These are phyloP conservation scores for Muscicapa adusta DNA, from an alignment of 2,113 vertebrate genomes.

Conservation along the genomic window DNA sequence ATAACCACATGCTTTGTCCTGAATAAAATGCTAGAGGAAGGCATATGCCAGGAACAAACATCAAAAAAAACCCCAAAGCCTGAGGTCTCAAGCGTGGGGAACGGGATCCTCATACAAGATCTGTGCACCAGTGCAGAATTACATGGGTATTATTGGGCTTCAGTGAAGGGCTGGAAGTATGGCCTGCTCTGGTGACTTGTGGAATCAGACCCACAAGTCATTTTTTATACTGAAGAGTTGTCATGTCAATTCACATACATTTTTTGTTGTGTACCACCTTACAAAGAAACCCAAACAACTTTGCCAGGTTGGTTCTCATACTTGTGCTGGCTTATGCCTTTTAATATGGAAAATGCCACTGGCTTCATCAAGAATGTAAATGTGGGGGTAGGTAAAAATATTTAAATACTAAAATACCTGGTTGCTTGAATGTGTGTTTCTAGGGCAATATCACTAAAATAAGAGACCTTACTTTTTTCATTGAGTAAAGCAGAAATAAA, in stretches of 20 bases:
- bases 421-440: background rate
- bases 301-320: background rate
- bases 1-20: background rate
- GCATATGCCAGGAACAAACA: background rate
- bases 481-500: background rate
- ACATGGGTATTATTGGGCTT: accelerated
- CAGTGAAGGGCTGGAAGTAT: background rate
- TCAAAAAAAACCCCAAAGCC: background rate
- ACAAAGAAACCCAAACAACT: background rate
- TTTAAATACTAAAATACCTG: background rate
- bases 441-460: background rate
- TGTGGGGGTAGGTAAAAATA: background rate
- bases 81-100: background rate
- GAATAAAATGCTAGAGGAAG: background rate
- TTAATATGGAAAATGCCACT: background rate
- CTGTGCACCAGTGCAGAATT: background rate
- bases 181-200: background rate
- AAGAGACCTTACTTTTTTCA: background rate
- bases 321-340: background rate
- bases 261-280: background rate
- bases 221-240: background rate
- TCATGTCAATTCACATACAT: background rate
- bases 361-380: background rate
- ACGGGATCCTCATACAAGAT: background rate
- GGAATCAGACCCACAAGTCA: background rate